Conservation (phyloP, 1,140 invertebrate species). For the Caenorhabditis brenneri region DNA sequence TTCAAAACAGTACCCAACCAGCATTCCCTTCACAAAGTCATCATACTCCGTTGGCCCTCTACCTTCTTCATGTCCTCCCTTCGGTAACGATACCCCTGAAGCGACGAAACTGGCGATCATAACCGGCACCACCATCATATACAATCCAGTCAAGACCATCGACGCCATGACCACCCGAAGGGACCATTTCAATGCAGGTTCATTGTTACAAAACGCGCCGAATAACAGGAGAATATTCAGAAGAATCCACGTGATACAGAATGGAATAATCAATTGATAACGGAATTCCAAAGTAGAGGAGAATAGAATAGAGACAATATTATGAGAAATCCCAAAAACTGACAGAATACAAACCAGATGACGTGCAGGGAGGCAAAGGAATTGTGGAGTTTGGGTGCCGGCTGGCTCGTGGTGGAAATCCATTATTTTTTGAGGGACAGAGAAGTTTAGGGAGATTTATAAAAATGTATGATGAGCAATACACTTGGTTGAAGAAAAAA, state of each 20-base stretch:
- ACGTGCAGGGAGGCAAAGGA: background rate
- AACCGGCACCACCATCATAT: background rate
- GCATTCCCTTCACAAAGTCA: background rate
- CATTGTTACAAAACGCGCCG: conserved; percentile 1
- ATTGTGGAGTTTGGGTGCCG: background rate
- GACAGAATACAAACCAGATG: conserved; percentile 3
- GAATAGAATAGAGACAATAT: background rate
- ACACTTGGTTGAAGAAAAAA: too few species aligned
- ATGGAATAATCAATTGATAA: background rate
- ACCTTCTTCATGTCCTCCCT: background rate
- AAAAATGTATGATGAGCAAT: too few species aligned
- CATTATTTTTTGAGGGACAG: background rate
- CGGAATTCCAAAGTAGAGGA: background rate
- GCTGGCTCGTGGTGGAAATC: conserved; percentile 2
- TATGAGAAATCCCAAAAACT: background rate
- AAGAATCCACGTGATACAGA: background rate
- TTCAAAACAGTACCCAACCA: background rate
- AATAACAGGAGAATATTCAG: background rate
- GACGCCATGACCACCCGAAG: background rate
- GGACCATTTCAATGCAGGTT: background rate
- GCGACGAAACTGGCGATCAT: background rate
- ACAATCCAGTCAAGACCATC: background rate
- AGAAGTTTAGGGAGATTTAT: background rate
- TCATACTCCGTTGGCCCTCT: too few species aligned
- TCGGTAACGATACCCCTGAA: background rate